Evolutionary conservation across 2,113 vertebrate species (phyloP).

Genomic region (Poeciliopsis retropinna): DNA sequence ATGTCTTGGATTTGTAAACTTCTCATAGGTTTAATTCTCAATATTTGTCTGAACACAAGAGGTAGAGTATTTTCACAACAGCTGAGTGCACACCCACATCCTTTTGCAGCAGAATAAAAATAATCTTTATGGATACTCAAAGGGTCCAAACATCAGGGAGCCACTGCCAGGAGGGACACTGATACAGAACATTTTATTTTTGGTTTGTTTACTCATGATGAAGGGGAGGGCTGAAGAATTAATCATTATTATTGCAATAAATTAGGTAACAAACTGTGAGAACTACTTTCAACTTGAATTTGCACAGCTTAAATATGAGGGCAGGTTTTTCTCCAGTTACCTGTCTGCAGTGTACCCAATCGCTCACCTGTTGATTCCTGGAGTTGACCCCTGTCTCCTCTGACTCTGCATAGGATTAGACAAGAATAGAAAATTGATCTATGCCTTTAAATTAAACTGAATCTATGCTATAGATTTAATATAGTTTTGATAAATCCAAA

Average conservation of each 20-base stretch:
- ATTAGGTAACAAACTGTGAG: background rate
- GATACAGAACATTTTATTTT: background rate
- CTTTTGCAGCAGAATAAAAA: background rate
- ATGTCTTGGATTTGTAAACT: no score
- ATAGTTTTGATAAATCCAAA: no score
- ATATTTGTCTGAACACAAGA: background rate
- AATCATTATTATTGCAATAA: background rate
- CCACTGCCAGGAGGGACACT: background rate
- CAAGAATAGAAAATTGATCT: no score
- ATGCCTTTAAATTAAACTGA: no score
- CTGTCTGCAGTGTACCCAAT: background rate
- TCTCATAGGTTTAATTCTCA: no score
- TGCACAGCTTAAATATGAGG: background rate
- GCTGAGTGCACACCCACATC: background rate
- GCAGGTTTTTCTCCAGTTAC: background rate
- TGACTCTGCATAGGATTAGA: no score
- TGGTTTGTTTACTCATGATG: background rate
- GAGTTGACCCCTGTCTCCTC: background rate
- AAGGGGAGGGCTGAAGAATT: background rate
- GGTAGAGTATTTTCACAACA: background rate
- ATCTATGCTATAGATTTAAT: no score
- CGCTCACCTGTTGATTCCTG: background rate
- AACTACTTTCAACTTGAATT: no score
- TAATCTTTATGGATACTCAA: background rate
- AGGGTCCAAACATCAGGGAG: background rate